Conservation (phyloP, 2,797 vertebrate species). For the Hypotaenidia okinawae region DNA sequence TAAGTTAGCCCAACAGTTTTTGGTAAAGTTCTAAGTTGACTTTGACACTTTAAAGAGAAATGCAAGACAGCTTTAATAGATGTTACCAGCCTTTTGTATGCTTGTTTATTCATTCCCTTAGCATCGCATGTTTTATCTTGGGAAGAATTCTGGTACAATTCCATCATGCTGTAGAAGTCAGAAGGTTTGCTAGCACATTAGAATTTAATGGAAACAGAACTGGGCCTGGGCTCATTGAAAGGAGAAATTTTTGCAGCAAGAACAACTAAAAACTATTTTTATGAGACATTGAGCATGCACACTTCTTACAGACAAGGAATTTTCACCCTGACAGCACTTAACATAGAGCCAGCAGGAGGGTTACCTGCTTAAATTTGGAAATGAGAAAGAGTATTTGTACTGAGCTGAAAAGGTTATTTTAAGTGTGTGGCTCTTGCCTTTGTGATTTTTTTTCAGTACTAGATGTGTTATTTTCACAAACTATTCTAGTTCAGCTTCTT, state of each 20-base stretch:
- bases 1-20: not conserved
- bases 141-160: not conserved
- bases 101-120: not conserved
- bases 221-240: not conserved
- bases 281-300: not conserved
- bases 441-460: not conserved
- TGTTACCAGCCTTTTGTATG: not conserved
- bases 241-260: not conserved
- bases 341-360: not conserved
- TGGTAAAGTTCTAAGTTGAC: not conserved
- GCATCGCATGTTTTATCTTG: not conserved
- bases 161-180: not conserved
- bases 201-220: not conserved
- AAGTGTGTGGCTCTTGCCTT: not conserved
- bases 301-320: not conserved
- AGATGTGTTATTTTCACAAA: not conserved
- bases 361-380: conserved; percentile 34
- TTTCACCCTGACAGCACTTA: not conserved
- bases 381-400: not conserved
- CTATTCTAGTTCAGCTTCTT: conserved; percentile 16
- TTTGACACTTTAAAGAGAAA: not conserved
- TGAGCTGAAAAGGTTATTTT: not conserved
- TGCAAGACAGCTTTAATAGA: not conserved
- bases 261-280: not conserved
- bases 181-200: not conserved